Evolutionary conservation across 2,797 vertebrate genomes (phyloP).

Genomic region (Odontamblyopus rebecca): DNA sequence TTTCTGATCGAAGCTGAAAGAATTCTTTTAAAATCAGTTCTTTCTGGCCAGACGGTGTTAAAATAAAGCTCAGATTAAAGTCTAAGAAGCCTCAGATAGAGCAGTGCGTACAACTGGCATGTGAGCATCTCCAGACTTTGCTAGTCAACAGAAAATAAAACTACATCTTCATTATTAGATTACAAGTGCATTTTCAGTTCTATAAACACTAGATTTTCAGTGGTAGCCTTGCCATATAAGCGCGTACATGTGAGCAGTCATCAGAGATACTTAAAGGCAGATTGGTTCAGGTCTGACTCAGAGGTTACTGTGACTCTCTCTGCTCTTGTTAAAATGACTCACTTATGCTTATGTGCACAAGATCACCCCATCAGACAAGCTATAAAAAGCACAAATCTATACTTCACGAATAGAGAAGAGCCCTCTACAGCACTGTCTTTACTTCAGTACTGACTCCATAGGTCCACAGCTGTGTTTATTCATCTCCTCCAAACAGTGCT

Average conservation of each 20-base stretch:
- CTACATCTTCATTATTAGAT: neutral
- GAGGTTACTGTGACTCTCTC: neutral
- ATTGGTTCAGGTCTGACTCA: slow-evolving; percentile 4
- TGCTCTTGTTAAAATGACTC: neutral
- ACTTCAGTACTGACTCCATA: neutral
- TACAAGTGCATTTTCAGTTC: neutral
- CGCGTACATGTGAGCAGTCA: slow-evolving; percentile 6
- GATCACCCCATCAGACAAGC: neutral
- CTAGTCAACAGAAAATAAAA: neutral
- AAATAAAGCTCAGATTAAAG: too few relatives aligned
- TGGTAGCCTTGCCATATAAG: neutral
- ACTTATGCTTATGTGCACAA: neutral
- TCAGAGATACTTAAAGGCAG: neutral
- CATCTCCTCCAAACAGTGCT: neutral
- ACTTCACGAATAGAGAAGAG: slow-evolving; percentile 17
- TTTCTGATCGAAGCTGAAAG: too few relatives aligned
- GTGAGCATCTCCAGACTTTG: too few relatives aligned
- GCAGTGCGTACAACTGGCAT: too few relatives aligned
- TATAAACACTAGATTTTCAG: slow-evolving; percentile 13
- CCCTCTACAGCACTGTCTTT: neutral
- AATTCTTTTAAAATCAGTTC: too few relatives aligned
- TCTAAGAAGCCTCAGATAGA: too few relatives aligned
- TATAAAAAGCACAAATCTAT: slow-evolving; percentile 5
- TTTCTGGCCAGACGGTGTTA: too few relatives aligned
- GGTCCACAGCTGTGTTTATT: neutral